A percentile compares a stretch with the other conserved stretches of the same genome.
Evolutionary conservation across 2,888 invertebrate species (phyloP).

Genomic region (Eueremaeus valkanovi): DNA sequence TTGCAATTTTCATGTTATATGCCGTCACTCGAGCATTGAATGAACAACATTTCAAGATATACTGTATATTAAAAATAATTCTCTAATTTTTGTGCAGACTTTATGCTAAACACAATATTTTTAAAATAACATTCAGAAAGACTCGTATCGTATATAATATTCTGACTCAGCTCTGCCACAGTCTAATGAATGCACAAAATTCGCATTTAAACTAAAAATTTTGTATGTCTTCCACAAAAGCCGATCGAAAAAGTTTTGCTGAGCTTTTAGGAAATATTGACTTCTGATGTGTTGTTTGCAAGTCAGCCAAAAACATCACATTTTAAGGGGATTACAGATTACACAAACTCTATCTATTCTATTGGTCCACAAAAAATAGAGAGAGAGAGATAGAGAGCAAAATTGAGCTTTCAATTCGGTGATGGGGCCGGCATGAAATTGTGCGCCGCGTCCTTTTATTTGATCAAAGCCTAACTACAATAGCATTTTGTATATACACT

Average conservation of each 20-base stretch:
- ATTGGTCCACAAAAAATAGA: not conserved
- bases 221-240: not conserved
- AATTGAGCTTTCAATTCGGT: too few species aligned
- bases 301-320: slow-evolving; percentile 15
- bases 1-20: slow-evolving; percentile 26
- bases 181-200: slow-evolving; percentile 33
- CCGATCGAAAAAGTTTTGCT: slow-evolving; percentile 8
- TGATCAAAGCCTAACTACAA: not conserved
- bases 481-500: not conserved
- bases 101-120: not conserved
- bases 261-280: slow-evolving; percentile 14
- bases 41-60: too few species aligned
- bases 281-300: slow-evolving; percentile 25
- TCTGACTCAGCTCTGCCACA: slow-evolving; percentile 28
- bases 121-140: slow-evolving; percentile 16
- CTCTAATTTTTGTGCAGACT: slow-evolving; percentile 1
- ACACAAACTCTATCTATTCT: not conserved
- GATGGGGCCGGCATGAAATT: slow-evolving; percentile 4
- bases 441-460: slow-evolving; percentile 12
- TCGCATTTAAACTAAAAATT: slow-evolving; percentile 7
- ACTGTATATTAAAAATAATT: slow-evolving; percentile 19
- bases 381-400: not conserved
- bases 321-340: slow-evolving; percentile 10
- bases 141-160: not conserved
- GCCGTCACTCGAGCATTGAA: slow-evolving; percentile 8